Conservation (phyloP, 2,888 invertebrate species). For the Belgica antarctica region DNA sequence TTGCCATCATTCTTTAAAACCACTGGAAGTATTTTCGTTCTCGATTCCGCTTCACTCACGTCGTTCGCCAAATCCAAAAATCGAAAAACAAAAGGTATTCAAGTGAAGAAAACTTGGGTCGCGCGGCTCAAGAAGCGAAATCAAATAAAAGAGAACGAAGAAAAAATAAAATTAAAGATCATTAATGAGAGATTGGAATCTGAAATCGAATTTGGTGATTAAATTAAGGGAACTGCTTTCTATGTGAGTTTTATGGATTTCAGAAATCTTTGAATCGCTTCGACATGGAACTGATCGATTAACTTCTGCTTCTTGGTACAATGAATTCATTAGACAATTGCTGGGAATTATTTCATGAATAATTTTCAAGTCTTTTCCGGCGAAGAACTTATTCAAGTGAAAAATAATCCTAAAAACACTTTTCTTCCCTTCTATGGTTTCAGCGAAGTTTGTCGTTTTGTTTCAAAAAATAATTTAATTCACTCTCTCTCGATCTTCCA, state of each 20-base stretch:
- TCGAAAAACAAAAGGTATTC: background rate
- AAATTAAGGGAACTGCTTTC: slow-evolving; percentile 9
- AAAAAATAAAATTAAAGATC: slow-evolving; percentile 28
- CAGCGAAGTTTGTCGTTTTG: too few relatives aligned
- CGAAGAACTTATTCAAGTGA: too few relatives aligned
- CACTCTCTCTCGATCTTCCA: too few relatives aligned
- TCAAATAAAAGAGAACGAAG: slow-evolving; percentile 30
- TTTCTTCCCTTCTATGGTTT: too few relatives aligned
- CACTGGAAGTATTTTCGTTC: slow-evolving; percentile 41
- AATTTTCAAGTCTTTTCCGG: too few relatives aligned
- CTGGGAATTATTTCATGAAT: too few relatives aligned
- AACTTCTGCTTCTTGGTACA: too few relatives aligned
- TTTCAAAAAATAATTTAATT: too few relatives aligned
- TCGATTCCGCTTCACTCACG: slow-evolving; percentile 32
- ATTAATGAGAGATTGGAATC: slow-evolving; percentile 33
- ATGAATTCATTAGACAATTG: too few relatives aligned
- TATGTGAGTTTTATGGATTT: background rate
- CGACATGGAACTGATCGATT: slow-evolving; percentile 7
- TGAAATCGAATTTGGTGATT: background rate
- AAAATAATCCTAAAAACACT: too few relatives aligned
- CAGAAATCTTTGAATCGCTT: background rate
- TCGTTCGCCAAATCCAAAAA: background rate
- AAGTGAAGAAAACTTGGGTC: background rate
- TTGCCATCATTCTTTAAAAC: slow-evolving; percentile 23
- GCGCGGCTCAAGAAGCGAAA: slow-evolving; percentile 7